Evolutionary conservation across 2,797 vertebrate genomes (phyloP).

Genomic region (Thunnus albacares): DNA sequence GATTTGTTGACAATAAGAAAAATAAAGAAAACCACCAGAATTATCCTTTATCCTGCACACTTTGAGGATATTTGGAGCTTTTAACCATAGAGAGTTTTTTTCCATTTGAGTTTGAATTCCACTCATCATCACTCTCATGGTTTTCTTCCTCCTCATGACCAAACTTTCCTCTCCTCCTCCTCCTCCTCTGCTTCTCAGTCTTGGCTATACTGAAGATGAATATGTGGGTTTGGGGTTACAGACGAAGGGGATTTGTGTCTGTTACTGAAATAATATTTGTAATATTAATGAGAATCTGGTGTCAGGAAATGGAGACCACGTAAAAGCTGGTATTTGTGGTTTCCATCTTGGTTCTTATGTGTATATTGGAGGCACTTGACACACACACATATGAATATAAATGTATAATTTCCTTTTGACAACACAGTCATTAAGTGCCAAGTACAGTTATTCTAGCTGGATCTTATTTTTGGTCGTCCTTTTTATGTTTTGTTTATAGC

Average conservation of each 20-base stretch:
- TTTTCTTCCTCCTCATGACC: not conserved
- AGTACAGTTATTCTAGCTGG: constrained; percentile 80
- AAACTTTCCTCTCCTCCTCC: not conserved
- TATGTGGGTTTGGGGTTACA: constrained; percentile 8
- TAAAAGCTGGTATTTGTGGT: constrained; percentile 80
- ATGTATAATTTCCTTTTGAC: constrained; percentile 52
- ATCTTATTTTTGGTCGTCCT: constrained; percentile 70
- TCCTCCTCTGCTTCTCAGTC: not conserved
- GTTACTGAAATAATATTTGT: constrained; percentile 46
- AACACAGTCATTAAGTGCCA: constrained; percentile 81
- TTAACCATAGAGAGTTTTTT: not conserved
- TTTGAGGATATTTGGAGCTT: not conserved
- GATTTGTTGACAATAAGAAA: too few relatives aligned
- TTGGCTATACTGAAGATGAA: constrained; percentile 16
- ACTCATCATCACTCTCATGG: not conserved
- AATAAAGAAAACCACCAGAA: too few relatives aligned
- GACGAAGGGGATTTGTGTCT: not conserved
- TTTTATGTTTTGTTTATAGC: constrained; percentile 66
- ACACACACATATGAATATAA: constrained; percentile 49
- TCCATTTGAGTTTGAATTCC: not conserved
- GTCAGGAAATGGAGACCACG: constrained; percentile 64
- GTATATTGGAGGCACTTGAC: constrained; percentile 76
- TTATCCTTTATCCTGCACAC: not conserved
- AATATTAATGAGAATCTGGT: constrained; percentile 48
- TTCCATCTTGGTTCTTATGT: constrained; percentile 66